These are phyloP conservation scores for Sphaerophoria taeniata DNA, from an alignment of 2,888 invertebrate species.

Conservation along the genomic window DNA sequence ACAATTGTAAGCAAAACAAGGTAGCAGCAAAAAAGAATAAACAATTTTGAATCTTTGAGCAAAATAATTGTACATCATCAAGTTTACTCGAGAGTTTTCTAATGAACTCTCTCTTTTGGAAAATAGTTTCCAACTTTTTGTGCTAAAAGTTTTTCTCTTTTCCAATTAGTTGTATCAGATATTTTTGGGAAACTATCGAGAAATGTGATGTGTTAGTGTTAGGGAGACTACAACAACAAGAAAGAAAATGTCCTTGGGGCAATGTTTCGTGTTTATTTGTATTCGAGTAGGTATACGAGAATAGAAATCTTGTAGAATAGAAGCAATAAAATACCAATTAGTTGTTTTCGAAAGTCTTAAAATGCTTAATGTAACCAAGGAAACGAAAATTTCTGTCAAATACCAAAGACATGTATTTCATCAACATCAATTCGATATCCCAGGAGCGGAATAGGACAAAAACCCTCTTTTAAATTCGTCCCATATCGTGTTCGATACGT, in stretches of 20 bases:
- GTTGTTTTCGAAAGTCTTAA: conserved; percentile 47
- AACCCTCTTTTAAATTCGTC: too few relatives aligned
- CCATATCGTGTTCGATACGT: too few relatives aligned
- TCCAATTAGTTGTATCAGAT: conserved; percentile 56
- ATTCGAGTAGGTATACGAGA: not conserved
- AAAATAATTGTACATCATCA: conserved; percentile 21
- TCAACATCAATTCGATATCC: not conserved
- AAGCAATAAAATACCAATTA: conserved; percentile 68
- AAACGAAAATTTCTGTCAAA: conserved; percentile 59
- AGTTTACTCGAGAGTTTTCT: conserved; percentile 17
- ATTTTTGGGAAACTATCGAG: conserved; percentile 24
- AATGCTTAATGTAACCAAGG: conserved; percentile 61
- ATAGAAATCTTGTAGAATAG: not conserved
- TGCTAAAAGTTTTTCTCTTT: conserved; percentile 29
- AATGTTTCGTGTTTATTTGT: not conserved
- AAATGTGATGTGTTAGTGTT: not conserved
- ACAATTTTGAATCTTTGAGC: conserved; percentile 9
- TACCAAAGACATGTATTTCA: conserved; percentile 27
- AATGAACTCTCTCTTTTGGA: conserved; percentile 11
- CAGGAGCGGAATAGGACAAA: not conserved
- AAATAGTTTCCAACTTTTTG: conserved; percentile 5
- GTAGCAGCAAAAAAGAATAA: not conserved
- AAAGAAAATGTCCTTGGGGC: conserved; percentile 2
- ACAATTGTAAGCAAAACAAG: conserved; percentile 8
- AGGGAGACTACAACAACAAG: not conserved